A percentile compares a stretch with the other conserved stretches of the same genome.
These are phyloP conservation scores for Athripsodes cinereus DNA, from an alignment of 2,888 invertebrate species.

Conservation along the genomic window DNA sequence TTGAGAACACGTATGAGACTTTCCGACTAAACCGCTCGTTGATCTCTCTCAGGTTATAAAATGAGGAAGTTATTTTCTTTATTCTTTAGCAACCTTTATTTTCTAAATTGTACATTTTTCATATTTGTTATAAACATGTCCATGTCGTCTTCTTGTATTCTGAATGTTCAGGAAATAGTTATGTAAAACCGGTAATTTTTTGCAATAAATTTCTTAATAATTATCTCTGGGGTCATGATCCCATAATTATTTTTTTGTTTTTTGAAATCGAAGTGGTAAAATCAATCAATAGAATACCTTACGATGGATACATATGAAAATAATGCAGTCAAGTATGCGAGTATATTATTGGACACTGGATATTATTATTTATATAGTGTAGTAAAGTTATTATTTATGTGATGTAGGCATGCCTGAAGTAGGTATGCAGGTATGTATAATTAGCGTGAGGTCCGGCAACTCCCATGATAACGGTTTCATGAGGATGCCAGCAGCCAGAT, in stretches of 20 bases:
- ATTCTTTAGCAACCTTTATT: background rate
- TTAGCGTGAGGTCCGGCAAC: background rate
- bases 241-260: background rate
- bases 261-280: background rate
- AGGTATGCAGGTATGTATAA: no score
- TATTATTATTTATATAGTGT: no score
- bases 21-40: slow-evolving; percentile 17
- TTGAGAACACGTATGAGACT: background rate
- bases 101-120: no score
- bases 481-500: background rate
- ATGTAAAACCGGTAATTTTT: background rate
- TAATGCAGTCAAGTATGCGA: no score
- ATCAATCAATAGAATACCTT: background rate
- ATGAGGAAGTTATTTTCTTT: background rate
- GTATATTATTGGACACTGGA: no score
- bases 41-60: slow-evolving; percentile 7
- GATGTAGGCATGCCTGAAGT: no score
- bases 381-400: no score
- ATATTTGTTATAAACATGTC: no score
- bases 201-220: background rate
- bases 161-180: no score
- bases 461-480: background rate
- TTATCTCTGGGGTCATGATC: background rate
- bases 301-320: background rate
- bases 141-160: no score